These are phyloP conservation scores for Oryzaephilus surinamensis DNA, from an alignment of 1,140 invertebrate genomes.

Conservation along the genomic window DNA sequence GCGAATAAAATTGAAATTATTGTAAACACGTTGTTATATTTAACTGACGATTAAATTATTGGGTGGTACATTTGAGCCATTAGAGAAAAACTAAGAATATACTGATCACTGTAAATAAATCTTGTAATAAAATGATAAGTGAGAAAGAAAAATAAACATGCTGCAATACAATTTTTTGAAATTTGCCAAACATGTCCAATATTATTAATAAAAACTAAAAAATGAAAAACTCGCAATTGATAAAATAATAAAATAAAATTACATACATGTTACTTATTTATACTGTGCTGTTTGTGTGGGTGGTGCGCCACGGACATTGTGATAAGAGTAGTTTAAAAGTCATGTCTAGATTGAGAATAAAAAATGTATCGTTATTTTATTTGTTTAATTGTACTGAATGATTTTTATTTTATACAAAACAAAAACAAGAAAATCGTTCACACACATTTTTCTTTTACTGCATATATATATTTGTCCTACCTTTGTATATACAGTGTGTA, in stretches of 20 bases:
- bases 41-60: no score
- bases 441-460: slow-evolving; percentile 25
- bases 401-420: slow-evolving; percentile 34
- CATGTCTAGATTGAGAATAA: slow-evolving; percentile 32
- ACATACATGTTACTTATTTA: slow-evolving; percentile 37
- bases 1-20: no score
- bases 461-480: no score
- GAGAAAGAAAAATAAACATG: no score
- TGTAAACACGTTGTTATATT: no score
- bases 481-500: no score
- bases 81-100: no score
- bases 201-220: slow-evolving; percentile 16
- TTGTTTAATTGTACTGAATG: slow-evolving; percentile 36
- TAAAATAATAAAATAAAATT: slow-evolving; percentile 18
- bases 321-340: slow-evolving; percentile 35
- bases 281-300: slow-evolving; percentile 37
- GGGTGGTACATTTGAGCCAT: no score
- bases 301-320: slow-evolving; percentile 35
- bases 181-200: slow-evolving; percentile 32
- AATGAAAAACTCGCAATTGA: slow-evolving; percentile 30
- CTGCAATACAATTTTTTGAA: slow-evolving; percentile 27
- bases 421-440: slow-evolving; percentile 17
- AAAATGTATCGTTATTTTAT: slow-evolving; percentile 36
- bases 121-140: no score
- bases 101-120: no score